These are phyloP conservation scores for Diaphora mendica DNA, from an alignment of 2,888 invertebrate species.

Conservation along the genomic window DNA sequence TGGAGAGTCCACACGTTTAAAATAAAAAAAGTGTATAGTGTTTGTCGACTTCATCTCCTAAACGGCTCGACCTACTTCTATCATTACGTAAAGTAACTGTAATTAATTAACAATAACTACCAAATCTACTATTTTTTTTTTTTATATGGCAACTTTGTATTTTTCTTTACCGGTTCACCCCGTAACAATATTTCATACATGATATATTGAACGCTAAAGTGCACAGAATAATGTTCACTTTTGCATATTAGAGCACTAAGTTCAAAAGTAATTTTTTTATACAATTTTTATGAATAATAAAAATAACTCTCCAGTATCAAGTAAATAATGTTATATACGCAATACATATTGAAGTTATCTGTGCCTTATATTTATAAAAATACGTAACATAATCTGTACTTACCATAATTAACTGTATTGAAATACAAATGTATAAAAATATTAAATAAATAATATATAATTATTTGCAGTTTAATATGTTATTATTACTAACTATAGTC, in stretches of 20 bases:
- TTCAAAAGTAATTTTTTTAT: too few species aligned
- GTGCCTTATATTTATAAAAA: slow-evolving; percentile 17
- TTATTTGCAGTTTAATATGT: not conserved
- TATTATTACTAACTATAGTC: not conserved
- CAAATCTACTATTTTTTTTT: too few species aligned
- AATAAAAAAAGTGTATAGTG: not conserved
- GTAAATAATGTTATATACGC: slow-evolving; percentile 7
- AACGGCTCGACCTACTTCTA: not conserved
- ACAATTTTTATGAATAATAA: not conserved
- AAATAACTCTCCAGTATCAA: slow-evolving; percentile 14
- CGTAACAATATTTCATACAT: too few species aligned
- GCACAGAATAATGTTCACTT: too few species aligned
- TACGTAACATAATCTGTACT: slow-evolving; percentile 1
- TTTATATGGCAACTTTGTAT: too few species aligned
- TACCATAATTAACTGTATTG: slow-evolving; percentile 7
- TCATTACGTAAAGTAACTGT: not conserved
- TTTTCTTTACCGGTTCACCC: too few species aligned
- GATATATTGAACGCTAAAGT: too few species aligned
- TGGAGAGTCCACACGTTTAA: slow-evolving; percentile 13
- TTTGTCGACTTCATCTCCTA: not conserved
- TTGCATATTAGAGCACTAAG: too few species aligned
- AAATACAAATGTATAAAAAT: too few species aligned
- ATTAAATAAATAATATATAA: not conserved
- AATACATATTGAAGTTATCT: slow-evolving; percentile 20
- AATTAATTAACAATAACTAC: not conserved